Evolutionary conservation across 2,888 invertebrate species (phyloP).

Genomic region (Pammene aurita): DNA sequence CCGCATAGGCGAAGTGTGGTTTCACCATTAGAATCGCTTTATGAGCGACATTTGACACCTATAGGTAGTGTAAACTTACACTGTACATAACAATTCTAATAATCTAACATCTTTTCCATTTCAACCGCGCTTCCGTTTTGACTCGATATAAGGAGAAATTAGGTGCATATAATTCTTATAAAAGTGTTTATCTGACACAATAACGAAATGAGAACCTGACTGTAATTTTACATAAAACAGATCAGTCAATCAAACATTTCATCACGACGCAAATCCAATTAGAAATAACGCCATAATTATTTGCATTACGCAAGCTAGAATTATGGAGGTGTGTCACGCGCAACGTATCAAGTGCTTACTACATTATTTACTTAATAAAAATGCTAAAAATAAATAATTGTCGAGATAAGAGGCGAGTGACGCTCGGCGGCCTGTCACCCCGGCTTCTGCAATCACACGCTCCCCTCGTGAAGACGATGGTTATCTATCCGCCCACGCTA

Average conservation of each 20-base stretch:
- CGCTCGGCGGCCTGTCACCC: slow-evolving; percentile 28
- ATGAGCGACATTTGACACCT: no score
- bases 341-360: slow-evolving; percentile 27
- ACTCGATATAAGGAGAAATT: no score
- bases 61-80: no score
- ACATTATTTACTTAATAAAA: slow-evolving; percentile 29
- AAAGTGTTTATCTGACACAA: not conserved
- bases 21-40: no score
- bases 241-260: slow-evolving; percentile 3
- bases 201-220: not conserved
- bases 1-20: no score
- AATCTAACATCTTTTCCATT: no score
- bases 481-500: slow-evolving; percentile 7
- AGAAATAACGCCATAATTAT: slow-evolving; percentile 17
- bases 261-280: slow-evolving; percentile 9
- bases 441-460: slow-evolving; percentile 34
- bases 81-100: no score
- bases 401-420: slow-evolving; percentile 32
- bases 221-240: not conserved
- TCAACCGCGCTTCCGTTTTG: no score
- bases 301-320: slow-evolving; percentile 18
- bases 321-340: slow-evolving; percentile 39
- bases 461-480: slow-evolving; percentile 28
- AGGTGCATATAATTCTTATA: not conserved
- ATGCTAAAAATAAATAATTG: slow-evolving; percentile 36